Percentiles rank a stretch among this genome's conserved stretches.
phyloP scores from a whole-genome alignment of 2,888 invertebrate genomes.

The Xylophagus ater region DNA sequence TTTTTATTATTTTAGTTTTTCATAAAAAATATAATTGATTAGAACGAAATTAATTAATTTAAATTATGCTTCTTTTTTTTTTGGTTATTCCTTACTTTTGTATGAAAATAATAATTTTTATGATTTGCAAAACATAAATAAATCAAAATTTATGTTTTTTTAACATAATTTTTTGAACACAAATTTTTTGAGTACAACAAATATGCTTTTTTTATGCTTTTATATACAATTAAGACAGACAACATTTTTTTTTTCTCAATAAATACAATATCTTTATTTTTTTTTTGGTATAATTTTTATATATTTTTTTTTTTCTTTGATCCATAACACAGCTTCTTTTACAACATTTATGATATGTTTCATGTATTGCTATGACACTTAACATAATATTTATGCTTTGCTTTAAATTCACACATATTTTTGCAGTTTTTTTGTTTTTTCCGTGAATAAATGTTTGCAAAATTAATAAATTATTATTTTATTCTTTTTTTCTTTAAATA shows the following conservation, averaged over 20 bases:
- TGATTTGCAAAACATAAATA: too few species aligned
- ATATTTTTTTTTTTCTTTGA: constrained; percentile 9
- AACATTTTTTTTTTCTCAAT: not conserved
- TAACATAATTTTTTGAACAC: not conserved
- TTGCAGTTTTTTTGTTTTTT: not conserved
- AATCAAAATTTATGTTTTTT: constrained; percentile 1
- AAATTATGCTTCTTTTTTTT: too few species aligned
- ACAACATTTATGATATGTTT: constrained; percentile 41
- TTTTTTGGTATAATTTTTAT: not conserved
- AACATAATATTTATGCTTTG: constrained; percentile 15
- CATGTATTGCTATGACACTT: constrained; percentile 39
- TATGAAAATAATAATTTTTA: too few species aligned
- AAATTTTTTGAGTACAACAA: not conserved
- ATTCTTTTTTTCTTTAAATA: not conserved
- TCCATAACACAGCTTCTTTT: constrained; percentile 34
- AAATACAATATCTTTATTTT: not conserved
- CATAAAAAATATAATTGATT: too few species aligned
- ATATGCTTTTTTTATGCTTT: not conserved
- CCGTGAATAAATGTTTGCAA: not conserved
- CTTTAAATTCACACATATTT: not conserved
- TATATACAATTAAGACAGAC: not conserved
- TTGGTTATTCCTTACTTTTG: too few species aligned
- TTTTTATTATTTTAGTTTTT: too few species aligned
- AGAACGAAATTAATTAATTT: too few species aligned
- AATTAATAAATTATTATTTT: constrained; percentile 5